Percentiles rank a stretch among this genome's conserved stretches.
Conservation (phyloP, 1,140 invertebrate species). For the Vollenhovia emeryi region DNA sequence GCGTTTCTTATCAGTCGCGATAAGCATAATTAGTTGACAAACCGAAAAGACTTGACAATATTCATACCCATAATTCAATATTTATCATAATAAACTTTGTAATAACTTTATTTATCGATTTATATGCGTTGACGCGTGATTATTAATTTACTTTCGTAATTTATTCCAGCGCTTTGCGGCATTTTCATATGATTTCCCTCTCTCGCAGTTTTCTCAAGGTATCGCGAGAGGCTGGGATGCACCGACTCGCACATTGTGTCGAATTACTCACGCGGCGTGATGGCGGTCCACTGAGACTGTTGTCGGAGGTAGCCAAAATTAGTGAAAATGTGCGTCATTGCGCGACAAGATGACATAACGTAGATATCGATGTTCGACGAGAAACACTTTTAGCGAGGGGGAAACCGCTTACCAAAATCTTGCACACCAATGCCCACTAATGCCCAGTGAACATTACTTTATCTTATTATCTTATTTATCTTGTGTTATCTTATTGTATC, state of each 20-base stretch:
- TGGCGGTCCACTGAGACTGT: conserved; percentile 17
- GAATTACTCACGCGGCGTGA: conserved; percentile 6
- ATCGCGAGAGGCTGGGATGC: neutral
- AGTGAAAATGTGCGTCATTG: conserved; percentile 8
- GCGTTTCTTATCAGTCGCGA: neutral
- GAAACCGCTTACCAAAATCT: no score
- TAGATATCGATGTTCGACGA: conserved; percentile 22
- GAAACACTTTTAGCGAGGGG: neutral
- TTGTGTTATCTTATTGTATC: no score
- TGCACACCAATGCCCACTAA: no score
- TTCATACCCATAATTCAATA: neutral
- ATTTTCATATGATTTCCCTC: neutral
- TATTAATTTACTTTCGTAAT: neutral
- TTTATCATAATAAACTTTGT: neutral
- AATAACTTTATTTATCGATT: neutral
- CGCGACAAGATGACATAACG: neutral
- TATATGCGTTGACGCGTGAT: neutral
- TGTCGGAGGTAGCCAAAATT: neutral
- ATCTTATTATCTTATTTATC: no score
- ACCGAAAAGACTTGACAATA: neutral
- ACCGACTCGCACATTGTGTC: neutral
- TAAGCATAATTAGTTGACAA: conserved; percentile 19
- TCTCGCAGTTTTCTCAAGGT: neutral
- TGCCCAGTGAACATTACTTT: no score
- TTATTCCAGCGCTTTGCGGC: neutral